Evolutionary conservation across 2,797 vertebrate genomes (phyloP), one percentile per base, ranked within the genome.

Genomic region (Furcifer pardalis): DNA sequence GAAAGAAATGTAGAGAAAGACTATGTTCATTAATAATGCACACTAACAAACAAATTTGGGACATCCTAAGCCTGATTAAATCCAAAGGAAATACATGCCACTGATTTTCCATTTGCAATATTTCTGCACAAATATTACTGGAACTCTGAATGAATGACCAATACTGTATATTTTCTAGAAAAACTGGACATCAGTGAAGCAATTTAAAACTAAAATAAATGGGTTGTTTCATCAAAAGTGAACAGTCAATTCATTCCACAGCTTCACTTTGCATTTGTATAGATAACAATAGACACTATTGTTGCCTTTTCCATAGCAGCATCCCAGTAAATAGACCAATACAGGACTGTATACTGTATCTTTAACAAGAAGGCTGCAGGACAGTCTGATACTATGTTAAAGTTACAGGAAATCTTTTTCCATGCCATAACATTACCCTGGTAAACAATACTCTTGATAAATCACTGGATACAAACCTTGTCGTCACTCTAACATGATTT

Each of bases 281-380:
- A 60, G 21, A 66, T 1, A 68, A 56, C 37, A 74, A 49, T 62
- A 42, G 79, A 42, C 60, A 88, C 63, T 87, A 85, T 12, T 72
- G 42, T 82, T 91, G 82, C 85, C 88, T 90, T 84, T 89, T 86
- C 77, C 75, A 91, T 66, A n/a, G 59, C 1, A 46, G 40, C 5
- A 15, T 66, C 19, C 30, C 66, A 49, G 32, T 62, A 78, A 78
- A 62, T 8, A 37, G 4, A 60, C 40, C 23, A 62, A 78, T 12
- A 60, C n/a, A n/a, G n/a, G n/a, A n/a, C n/a, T n/a, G n/a, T n/a
- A n/a, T n/a, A n/a, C n/a, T n/a, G n/a, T 23, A 71, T 46, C 52
- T 62, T 62, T 46, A 62, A n/a, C 44, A 76, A 72, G 42, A 62
- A 71, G 71, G 25, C 12, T 21, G 46, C 42, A 7, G 40, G 49